phyloP scores from a whole-genome alignment of 2,113 vertebrate genomes.

The Fulica atra region DNA sequence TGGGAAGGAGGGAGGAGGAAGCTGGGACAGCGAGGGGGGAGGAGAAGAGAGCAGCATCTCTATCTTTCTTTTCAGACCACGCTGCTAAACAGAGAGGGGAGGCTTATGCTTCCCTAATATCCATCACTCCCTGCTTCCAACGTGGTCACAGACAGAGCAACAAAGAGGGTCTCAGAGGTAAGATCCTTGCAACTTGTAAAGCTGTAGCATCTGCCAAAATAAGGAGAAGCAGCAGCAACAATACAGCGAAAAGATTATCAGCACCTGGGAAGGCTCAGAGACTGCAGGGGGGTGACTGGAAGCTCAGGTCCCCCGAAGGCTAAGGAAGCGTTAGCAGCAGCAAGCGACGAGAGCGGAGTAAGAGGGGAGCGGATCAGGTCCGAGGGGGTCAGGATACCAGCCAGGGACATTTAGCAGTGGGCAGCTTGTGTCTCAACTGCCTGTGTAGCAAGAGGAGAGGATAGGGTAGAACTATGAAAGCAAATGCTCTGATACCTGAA shows the following conservation, averaged over 20 bases:
- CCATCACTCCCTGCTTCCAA: constrained; percentile 52
- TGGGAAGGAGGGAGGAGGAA: constrained; percentile 58
- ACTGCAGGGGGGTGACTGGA: neutral
- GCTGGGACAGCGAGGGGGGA: constrained; percentile 48
- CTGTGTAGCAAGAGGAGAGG: neutral
- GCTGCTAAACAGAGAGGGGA: constrained; percentile 52
- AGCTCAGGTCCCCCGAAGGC: neutral
- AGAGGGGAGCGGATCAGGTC: neutral
- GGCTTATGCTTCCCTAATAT: constrained; percentile 58
- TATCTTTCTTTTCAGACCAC: constrained; percentile 66
- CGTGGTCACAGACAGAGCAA: constrained; percentile 63
- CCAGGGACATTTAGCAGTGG: neutral
- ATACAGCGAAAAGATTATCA: neutral
- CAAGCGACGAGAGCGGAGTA: neutral
- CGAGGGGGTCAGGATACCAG: neutral
- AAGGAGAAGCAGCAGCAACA: neutral
- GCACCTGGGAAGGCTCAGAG: neutral
- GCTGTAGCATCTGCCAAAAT: neutral
- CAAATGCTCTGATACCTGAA: neutral
- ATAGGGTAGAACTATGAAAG: neutral
- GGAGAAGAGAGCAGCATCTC: constrained; percentile 65
- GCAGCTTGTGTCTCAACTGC: neutral
- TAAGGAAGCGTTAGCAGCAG: neutral
- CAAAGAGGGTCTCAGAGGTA: constrained; percentile 71
- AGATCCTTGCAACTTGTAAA: constrained; percentile 28